Evolutionary conservation across 2,113 vertebrate species (phyloP), one percentile per base, ranked within the genome.

Genomic region (Notothenia rossii): DNA sequence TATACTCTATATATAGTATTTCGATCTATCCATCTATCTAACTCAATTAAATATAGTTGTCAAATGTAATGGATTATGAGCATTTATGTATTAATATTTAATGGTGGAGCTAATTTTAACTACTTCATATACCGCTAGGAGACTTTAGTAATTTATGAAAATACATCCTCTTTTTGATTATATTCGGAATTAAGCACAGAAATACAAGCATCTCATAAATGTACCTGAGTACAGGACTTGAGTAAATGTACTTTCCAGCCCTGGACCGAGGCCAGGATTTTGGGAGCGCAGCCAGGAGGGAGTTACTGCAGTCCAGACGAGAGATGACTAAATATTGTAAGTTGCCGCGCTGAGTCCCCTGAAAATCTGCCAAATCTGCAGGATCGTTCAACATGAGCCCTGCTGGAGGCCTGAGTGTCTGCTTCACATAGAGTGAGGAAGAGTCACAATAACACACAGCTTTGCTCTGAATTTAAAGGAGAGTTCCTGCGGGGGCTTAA

Each of bases 261-360:
- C n/a, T 45, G 2, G 50, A 12, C 58, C 9, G 18, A 60, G 63
- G 68, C 56, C 43, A 13, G 49, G 10, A 7, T 75, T 61, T 62
- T 48, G n/a, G 64, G 17, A 33, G 71, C 48, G 3, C 2, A 0
- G 77, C 8, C 58, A 75, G 58, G 36, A 48, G 53, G 63, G 0
- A 71, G 20, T 62, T 45, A 40, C 61, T 55, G 61, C 48, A 40
- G 61, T 40, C 61, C 56, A 76, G 71, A 62, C 14, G 6, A 77
- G 1, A 11, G 76, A 85, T 76, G 77, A 82, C 36, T 71, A 69
- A 88, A 86, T 59, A 74, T 69, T 65, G 69, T 53, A 10, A 55
- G 51, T 25, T 80, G 79, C 29, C 13, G 49, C 3, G 54, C 36
- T 10, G 54, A 67, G 54, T 74, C 75, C 58, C 70, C n/a, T 29